These are phyloP conservation scores for Drosophila rhopaloa DNA, from an alignment of 1,140 invertebrate genomes.

Conservation along the genomic window DNA sequence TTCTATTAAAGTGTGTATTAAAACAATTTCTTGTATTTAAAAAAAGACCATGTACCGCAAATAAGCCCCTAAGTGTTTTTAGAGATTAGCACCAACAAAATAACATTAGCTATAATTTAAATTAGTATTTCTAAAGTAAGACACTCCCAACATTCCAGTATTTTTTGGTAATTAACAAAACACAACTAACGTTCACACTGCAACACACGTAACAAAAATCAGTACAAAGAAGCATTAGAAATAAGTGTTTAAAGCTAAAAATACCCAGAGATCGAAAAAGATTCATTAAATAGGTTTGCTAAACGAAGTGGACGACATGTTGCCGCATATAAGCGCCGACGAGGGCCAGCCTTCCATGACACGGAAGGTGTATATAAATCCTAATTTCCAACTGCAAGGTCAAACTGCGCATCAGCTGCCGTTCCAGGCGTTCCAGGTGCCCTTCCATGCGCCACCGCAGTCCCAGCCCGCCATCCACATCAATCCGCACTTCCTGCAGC, in stretches of 20 bases:
- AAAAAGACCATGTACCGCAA: too few relatives aligned
- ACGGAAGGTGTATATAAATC: constrained; percentile 75
- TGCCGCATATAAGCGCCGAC: constrained; percentile 61
- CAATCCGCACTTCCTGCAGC: constrained; percentile 66
- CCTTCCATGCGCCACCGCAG: constrained; percentile 1
- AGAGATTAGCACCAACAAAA: too few relatives aligned
- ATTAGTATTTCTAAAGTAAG: too few relatives aligned
- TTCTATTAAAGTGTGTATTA: background rate
- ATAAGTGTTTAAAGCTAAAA: constrained; percentile 1
- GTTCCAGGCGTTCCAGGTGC: constrained; percentile 9
- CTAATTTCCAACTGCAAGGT: constrained; percentile 67
- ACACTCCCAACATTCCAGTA: background rate
- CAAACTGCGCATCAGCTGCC: constrained; percentile 39
- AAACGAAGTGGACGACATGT: constrained; percentile 40
- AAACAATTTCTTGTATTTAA: too few relatives aligned
- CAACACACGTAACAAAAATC: constrained; percentile 20
- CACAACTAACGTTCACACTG: constrained; percentile 2
- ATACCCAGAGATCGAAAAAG: background rate
- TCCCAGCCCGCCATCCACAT: constrained; percentile 64
- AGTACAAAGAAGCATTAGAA: constrained; percentile 9
- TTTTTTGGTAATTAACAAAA: background rate
- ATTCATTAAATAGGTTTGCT: constrained; percentile 1
- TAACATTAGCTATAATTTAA: too few relatives aligned
- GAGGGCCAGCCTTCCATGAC: constrained; percentile 46
- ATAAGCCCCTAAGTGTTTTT: too few relatives aligned